phyloP scores from a whole-genome alignment of 2,888 invertebrate species.

The Oxycera nigricornis region DNA sequence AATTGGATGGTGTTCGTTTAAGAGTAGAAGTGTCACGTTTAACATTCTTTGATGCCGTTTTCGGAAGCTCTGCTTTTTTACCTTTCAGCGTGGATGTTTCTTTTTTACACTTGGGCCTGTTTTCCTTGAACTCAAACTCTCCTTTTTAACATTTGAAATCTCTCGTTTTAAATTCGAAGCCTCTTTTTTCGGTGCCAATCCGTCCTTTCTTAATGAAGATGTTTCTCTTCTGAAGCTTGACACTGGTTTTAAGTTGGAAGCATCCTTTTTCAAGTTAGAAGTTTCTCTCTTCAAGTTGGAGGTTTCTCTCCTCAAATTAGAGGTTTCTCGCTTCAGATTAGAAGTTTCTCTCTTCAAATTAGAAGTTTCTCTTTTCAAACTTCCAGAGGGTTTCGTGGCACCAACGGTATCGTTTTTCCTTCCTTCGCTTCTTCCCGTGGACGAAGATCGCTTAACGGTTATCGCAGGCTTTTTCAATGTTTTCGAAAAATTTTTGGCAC shows the following conservation, averaged over 20 bases:
- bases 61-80: neutral
- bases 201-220: too few species aligned
- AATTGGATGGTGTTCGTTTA: constrained; percentile 40
- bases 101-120: neutral
- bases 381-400: constrained; percentile 30
- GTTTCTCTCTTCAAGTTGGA: constrained; percentile 49
- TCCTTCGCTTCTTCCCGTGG: constrained; percentile 27
- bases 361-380: neutral
- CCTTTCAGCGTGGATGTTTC: neutral
- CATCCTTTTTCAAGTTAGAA: too few species aligned
- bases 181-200: too few species aligned
- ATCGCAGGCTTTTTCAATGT: constrained; percentile 43
- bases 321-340: constrained; percentile 47
- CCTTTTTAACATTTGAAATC: constrained; percentile 1
- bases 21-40: neutral
- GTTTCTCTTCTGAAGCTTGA: too few species aligned
- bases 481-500: constrained; percentile 58
- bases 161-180: neutral
- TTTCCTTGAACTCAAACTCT: neutral
- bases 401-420: constrained; percentile 46
- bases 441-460: constrained; percentile 42
- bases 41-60: neutral
- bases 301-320: constrained; percentile 51
- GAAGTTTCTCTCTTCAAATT: constrained; percentile 56
- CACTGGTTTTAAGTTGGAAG: too few species aligned